These are phyloP conservation scores for Alectura lathami DNA, from an alignment of 2,113 vertebrate species.

Conservation along the genomic window DNA sequence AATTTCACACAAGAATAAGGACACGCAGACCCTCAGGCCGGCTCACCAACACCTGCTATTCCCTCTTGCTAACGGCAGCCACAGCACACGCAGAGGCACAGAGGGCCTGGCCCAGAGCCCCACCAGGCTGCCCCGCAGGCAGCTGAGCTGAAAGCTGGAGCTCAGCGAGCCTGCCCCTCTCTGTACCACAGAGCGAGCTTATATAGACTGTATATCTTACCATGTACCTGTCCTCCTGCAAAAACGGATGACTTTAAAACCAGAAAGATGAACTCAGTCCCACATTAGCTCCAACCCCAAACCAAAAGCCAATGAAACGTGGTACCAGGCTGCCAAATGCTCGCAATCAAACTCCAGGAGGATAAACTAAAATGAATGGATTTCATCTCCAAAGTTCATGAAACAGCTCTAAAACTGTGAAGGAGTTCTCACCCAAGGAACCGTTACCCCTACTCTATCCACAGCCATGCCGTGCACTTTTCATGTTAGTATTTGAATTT, in stretches of 20 bases:
- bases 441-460: accelerated
- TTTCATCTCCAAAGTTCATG: neutral
- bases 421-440: neutral
- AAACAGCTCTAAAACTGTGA: neutral
- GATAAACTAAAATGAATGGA: neutral
- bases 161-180: neutral
- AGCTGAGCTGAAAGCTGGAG: neutral
- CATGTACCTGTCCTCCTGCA: neutral
- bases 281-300: neutral
- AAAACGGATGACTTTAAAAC: neutral
- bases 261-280: neutral
- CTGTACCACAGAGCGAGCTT: no score
- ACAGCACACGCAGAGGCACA: accelerated
- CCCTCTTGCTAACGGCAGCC: neutral
- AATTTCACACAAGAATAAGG: accelerated
- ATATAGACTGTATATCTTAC: no score
- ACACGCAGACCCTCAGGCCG: neutral
- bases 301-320: accelerated
- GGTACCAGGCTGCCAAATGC: neutral
- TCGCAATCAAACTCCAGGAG: neutral
- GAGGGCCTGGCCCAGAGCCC: neutral
- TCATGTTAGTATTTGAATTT: neutral
- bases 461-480: accelerated
- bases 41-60: neutral
- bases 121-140: neutral